Evolutionary conservation across 2,888 invertebrate species (phyloP).

Genomic region (Stenchaetothrips biformis): DNA sequence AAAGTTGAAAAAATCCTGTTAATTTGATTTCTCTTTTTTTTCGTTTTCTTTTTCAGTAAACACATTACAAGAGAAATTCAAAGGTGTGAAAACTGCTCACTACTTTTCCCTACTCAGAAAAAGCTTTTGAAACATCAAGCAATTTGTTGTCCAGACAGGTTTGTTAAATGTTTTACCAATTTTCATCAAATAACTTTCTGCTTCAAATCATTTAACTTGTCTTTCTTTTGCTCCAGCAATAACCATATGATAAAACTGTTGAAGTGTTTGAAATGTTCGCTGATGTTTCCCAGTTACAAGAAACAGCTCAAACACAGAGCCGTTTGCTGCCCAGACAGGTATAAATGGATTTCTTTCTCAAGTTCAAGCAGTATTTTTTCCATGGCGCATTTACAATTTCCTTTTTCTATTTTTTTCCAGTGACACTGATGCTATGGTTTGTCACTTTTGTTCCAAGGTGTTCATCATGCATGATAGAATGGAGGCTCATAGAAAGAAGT

Average conservation of each 20-base stretch:
- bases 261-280: background rate
- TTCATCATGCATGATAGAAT: background rate
- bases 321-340: background rate
- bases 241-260: background rate
- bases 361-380: background rate
- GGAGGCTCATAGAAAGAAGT: background rate
- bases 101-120: constrained; percentile 1
- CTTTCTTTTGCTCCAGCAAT: background rate
- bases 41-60: background rate
- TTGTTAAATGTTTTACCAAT: background rate
- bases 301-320: constrained; percentile 3
- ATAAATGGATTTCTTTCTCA: background rate
- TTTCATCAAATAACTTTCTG: background rate
- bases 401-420: background rate
- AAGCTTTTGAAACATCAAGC: constrained; percentile 12
- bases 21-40: background rate
- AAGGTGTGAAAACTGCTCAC: constrained; percentile 1
- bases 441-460: background rate
- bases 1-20: background rate
- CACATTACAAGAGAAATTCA: background rate
- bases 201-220: too few relatives aligned
- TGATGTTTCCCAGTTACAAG: background rate
- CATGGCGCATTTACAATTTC: background rate
- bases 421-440: background rate
- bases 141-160: constrained; percentile 4